Evolutionary conservation across 2,113 vertebrate genomes (phyloP).

Genomic region (Trochalopteron elliotii): DNA sequence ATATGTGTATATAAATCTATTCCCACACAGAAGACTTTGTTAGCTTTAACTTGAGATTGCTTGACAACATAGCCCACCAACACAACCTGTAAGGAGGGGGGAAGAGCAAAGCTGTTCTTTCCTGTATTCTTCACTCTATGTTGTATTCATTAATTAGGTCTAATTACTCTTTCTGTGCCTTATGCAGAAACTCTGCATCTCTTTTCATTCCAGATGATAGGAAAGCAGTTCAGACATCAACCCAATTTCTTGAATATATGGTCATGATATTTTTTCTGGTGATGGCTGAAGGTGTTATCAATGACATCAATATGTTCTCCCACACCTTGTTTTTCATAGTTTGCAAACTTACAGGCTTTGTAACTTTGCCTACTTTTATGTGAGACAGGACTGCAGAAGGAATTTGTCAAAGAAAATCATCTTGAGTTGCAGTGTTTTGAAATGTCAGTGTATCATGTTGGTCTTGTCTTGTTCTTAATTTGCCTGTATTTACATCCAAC

Average conservation of each 20-base stretch:
- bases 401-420: not conserved
- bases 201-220: not conserved
- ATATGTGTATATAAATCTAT: conserved; percentile 4
- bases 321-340: not conserved
- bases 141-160: not conserved
- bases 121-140: not conserved
- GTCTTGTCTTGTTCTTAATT: not conserved
- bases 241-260: not conserved
- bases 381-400: not conserved
- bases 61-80: not conserved
- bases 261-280: not conserved
- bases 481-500: not conserved
- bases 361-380: not conserved
- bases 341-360: not conserved
- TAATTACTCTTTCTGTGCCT: not conserved
- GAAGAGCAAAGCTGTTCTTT: not conserved
- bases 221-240: not conserved
- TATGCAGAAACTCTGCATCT: not conserved
- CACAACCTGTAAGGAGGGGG: not conserved
- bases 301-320: not conserved
- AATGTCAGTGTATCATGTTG: not conserved
- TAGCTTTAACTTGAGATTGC: not conserved
- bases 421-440: not conserved
- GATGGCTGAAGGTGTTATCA: not conserved
- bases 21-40: not conserved